Base-by-base conservation (phyloP, 1,140 invertebrate genomes). In the Heliconius eleuchia region DNA sequence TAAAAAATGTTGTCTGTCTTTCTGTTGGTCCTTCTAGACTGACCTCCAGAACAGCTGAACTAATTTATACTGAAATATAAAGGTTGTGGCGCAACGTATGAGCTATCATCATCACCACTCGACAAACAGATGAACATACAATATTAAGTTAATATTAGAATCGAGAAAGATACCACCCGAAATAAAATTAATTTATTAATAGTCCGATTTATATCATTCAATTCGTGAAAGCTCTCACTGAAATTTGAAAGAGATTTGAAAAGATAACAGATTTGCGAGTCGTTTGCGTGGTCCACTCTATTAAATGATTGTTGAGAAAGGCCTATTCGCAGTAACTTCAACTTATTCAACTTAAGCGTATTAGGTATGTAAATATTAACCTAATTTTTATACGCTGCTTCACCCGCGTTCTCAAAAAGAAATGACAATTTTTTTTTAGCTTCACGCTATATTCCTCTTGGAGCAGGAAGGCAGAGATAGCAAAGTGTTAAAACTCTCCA, bases 121-220 rank as follows among this genome's bases (percentile, higher is more conserved):
- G 9, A 42, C 9, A 42, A 16, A 46, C 13, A 46, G 13, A 46
- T 13, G 4, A 46, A 46, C 42, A 46, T 46, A 16, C 42, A 46
- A 46, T 4, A 46, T 46, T 5, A 52, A 16, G 11, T 66, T 16
- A 30, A 6, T 66, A 66, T 3, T 30, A 30, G 3, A 66, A 11
- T 66, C 16, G 3, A 27, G 27, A 11, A 66, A 66, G 27, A 66
- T 30, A 30, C 11, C 1, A 66, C 13, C 0, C 13, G 1, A 66
- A 66, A 66, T 66, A 3, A 66, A 30, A 66, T 66, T 66, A 66
- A 27, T 66, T 66, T 66, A 66, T 16, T 66, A 66, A 66, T 66
- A 66, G 27, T 66, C 23, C 5, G 60, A 66, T 66, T 30, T 27
- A 66, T 30, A 66, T 66, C 60, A 66, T 66, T 30, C 60, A 30